Evolutionary conservation across 2,797 vertebrate species (phyloP).

Genomic region (Neoniphon sammara): DNA sequence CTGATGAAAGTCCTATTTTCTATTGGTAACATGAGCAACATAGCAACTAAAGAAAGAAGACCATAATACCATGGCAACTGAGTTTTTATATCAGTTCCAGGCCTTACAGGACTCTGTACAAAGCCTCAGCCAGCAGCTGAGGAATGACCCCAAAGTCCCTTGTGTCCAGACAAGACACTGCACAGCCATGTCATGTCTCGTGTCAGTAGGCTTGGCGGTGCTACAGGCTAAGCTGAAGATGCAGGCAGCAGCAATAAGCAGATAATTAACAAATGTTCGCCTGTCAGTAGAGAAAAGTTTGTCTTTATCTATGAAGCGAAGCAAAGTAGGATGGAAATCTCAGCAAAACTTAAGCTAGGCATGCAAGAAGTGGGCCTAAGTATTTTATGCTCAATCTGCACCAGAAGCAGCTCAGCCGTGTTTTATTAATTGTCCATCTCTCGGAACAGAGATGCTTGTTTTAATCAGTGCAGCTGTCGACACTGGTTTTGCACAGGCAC

Average conservation of each 20-base stretch:
- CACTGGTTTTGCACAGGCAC: too few relatives aligned
- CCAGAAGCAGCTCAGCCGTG: not conserved
- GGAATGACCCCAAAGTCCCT: not conserved
- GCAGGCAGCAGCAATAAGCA: not conserved
- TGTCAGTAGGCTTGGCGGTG: slow-evolving; percentile 22
- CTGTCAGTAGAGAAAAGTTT: not conserved
- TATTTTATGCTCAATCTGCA: not conserved
- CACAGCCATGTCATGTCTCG: not conserved
- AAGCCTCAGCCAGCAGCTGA: not conserved
- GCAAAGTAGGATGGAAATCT: too few relatives aligned
- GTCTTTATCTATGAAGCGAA: not conserved
- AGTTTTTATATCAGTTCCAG: not conserved
- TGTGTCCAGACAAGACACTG: not conserved
- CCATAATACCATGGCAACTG: not conserved
- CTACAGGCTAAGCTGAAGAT: slow-evolving; percentile 12
- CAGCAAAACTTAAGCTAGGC: too few relatives aligned
- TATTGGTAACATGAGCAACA: too few relatives aligned
- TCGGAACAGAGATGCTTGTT: too few relatives aligned
- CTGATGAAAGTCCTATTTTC: too few relatives aligned
- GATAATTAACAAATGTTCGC: not conserved
- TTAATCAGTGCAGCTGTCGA: too few relatives aligned
- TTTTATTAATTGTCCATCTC: too few relatives aligned
- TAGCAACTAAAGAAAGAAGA: not conserved
- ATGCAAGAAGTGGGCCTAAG: too few relatives aligned
- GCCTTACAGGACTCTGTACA: not conserved